These are phyloP conservation scores for Pollenia amentaria DNA, from an alignment of 2,888 invertebrate genomes.

Conservation along the genomic window DNA sequence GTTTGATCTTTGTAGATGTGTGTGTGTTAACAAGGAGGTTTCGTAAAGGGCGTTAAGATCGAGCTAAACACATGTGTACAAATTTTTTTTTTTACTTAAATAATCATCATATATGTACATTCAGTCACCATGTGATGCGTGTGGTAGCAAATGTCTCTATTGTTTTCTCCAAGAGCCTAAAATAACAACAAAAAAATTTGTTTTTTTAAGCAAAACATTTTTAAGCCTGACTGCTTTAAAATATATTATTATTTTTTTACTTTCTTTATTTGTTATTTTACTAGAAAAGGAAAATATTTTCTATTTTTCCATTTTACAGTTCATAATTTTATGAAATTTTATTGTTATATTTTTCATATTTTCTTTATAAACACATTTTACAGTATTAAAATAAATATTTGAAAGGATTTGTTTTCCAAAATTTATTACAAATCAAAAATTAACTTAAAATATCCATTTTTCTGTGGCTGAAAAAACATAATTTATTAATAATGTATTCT, in stretches of 20 bases:
- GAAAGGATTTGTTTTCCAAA: not conserved
- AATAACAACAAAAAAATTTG: conserved; percentile 59
- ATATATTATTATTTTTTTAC: conserved; percentile 25
- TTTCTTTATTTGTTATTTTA: conserved; percentile 43
- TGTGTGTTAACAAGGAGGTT: not conserved
- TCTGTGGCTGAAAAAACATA: conserved; percentile 47
- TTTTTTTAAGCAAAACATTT: conserved; percentile 12
- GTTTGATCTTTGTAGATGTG: not conserved
- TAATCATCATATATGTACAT: not conserved
- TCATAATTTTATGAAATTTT: conserved; percentile 17
- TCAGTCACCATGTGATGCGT: not conserved
- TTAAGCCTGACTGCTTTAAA: conserved; percentile 16
- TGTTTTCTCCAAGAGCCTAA: conserved; percentile 34
- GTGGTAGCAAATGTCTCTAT: conserved; percentile 43
- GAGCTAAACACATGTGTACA: conserved; percentile 36
- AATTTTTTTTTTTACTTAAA: no score
- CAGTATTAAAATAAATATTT: conserved; percentile 32
- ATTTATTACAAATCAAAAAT: not conserved
- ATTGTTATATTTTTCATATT: conserved; percentile 47
- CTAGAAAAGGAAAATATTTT: conserved; percentile 23
- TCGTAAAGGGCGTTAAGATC: conserved; percentile 41
- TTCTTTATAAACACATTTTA: conserved; percentile 61
- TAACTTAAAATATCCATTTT: no score
- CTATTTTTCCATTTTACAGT: not conserved
- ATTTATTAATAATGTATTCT: conserved; percentile 44